These are phyloP conservation scores for Xanthorhoe designata DNA, from an alignment of 2,888 invertebrate genomes.

Conservation along the genomic window DNA sequence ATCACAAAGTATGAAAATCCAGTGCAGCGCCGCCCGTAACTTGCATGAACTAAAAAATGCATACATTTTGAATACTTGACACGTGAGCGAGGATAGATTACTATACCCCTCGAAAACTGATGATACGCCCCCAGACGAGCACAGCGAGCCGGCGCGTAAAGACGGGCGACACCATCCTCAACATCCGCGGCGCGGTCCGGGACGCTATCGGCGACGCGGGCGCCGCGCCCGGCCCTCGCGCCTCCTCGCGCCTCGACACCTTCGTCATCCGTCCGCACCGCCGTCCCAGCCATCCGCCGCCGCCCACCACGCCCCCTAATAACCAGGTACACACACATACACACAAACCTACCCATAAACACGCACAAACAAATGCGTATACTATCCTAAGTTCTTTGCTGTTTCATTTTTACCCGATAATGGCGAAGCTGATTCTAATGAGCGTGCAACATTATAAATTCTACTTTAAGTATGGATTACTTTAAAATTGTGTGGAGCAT, in stretches of 20 bases:
- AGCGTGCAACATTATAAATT: no score
- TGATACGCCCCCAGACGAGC: constrained; percentile 1
- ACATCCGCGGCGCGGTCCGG: constrained; percentile 77
- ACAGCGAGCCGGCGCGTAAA: constrained; percentile 64
- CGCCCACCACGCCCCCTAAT: constrained; percentile 53
- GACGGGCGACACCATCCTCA: constrained; percentile 78
- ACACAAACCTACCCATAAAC: background rate
- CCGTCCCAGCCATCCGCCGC: constrained; percentile 54
- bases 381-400: background rate
- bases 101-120: no score
- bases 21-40: no score
- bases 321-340: constrained; percentile 37
- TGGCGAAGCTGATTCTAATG: no score
- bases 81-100: no score
- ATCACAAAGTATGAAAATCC: no score
- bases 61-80: no score
- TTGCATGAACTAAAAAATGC: no score
- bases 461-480: no score
- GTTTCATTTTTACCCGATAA: no score
- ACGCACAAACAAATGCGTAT: background rate
- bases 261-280: constrained; percentile 68
- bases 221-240: constrained; percentile 72
- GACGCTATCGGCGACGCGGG: constrained; percentile 80
- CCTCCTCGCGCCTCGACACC: constrained; percentile 73
- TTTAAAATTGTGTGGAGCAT: no score